Conservation (phyloP, 2,797 vertebrate genomes). For the Sebastes taczanowskii region DNA sequence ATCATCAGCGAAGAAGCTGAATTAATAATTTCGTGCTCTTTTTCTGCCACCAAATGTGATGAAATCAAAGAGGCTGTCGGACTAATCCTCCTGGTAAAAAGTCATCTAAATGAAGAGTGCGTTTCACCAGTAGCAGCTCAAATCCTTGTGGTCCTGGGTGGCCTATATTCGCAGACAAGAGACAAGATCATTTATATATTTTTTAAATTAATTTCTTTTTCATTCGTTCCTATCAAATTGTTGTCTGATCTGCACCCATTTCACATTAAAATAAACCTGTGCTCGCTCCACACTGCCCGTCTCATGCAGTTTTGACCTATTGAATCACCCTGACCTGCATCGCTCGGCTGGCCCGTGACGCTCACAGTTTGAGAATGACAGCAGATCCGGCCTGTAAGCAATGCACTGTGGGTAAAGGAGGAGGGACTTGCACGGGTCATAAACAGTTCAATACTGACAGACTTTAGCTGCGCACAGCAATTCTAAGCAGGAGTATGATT, state of each 20-base stretch:
- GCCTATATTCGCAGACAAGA: neutral
- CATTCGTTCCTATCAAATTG: neutral
- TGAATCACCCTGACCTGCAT: slow-evolving; percentile 1
- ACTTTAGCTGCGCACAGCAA: neutral
- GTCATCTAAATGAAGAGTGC: neutral
- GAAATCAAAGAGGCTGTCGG: neutral
- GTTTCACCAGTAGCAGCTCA: slow-evolving; percentile 13
- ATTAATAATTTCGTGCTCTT: neutral
- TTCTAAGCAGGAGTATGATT: neutral
- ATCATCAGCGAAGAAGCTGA: neutral
- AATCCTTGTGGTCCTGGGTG: neutral
- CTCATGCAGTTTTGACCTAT: neutral
- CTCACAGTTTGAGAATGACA: slow-evolving; percentile 20
- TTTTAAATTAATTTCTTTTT: neutral
- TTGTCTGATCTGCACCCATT: neutral
- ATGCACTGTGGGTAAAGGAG: slow-evolving; percentile 5
- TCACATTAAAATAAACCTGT: neutral
- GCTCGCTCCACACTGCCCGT: neutral
- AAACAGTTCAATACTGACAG: slow-evolving; percentile 5
- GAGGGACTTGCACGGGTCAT: slow-evolving; percentile 2
- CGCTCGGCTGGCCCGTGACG: neutral
- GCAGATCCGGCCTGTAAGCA: neutral
- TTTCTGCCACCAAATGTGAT: neutral
- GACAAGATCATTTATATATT: no score
- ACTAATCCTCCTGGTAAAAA: neutral